phyloP scores from a whole-genome alignment of 1,140 invertebrate species.

The Cheumatopsyche charites region DNA sequence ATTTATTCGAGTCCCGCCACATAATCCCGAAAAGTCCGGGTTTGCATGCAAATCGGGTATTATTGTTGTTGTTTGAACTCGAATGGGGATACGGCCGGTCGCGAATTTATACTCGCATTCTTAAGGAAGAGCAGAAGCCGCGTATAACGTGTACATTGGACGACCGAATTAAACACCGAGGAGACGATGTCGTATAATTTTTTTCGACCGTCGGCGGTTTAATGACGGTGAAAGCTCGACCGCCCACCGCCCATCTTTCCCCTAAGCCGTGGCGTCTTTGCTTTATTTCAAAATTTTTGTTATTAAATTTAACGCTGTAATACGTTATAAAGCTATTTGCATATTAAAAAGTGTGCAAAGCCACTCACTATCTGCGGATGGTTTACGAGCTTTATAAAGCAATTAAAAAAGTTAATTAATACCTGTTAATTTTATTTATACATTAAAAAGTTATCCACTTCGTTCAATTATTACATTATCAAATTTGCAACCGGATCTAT shows the following conservation, averaged over 20 bases:
- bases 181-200: background rate
- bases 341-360: slow-evolving; percentile 3
- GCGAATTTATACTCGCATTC: background rate
- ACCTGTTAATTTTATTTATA: too few relatives aligned
- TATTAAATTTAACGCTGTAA: slow-evolving; percentile 16
- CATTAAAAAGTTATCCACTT: too few relatives aligned
- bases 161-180: background rate
- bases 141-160: background rate
- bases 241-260: background rate
- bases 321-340: slow-evolving; percentile 16
- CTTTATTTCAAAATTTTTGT: slow-evolving; percentile 19
- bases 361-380: too few relatives aligned
- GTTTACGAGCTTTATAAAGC: too few relatives aligned
- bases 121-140: background rate
- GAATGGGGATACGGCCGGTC: background rate
- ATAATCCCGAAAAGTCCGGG: slow-evolving; percentile 40
- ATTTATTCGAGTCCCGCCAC: slow-evolving; percentile 42
- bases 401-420: too few relatives aligned
- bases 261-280: background rate
- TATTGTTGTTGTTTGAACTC: slow-evolving; percentile 45
- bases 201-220: background rate
- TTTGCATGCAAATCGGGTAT: slow-evolving; percentile 44
- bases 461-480: too few relatives aligned
- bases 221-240: slow-evolving; percentile 14
- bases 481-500: too few relatives aligned